phyloP scores from a whole-genome alignment of 1,140 invertebrate species.

The Brachionus manjavacas region DNA sequence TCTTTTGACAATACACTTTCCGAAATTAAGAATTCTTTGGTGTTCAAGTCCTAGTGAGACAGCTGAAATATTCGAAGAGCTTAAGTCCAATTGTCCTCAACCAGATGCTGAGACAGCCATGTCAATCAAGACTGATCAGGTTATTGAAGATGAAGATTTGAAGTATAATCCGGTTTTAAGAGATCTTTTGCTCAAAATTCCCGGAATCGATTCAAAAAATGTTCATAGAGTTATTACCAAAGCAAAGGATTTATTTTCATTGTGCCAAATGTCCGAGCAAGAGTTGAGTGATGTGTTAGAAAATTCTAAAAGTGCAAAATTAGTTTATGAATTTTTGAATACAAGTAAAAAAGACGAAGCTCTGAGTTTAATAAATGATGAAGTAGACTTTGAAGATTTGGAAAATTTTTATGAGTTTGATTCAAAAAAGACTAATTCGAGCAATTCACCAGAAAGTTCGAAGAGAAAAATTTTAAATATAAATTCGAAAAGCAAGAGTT shows the following conservation, averaged over 20 bases:
- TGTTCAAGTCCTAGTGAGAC: constrained; percentile 88
- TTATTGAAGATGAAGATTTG: constrained; percentile 48
- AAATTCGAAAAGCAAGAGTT: neutral
- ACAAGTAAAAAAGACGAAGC: constrained; percentile 41
- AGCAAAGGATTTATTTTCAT: constrained; percentile 62
- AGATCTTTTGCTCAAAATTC: constrained; percentile 82
- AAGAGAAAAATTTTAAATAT: neutral
- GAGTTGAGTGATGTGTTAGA: constrained; percentile 66
- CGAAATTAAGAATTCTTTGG: constrained; percentile 84
- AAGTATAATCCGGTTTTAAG: constrained; percentile 56
- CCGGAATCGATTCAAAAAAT: constrained; percentile 82
- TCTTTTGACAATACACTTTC: constrained; percentile 88
- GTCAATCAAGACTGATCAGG: constrained; percentile 50
- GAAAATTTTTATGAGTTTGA: constrained; percentile 13
- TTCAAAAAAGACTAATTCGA: neutral
- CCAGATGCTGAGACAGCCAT: constrained; percentile 59
- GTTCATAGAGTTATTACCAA: constrained; percentile 71
- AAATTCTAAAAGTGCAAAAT: constrained; percentile 57
- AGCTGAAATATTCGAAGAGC: constrained; percentile 81
- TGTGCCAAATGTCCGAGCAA: constrained; percentile 61
- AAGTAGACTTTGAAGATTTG: constrained; percentile 39
- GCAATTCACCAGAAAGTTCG: neutral
- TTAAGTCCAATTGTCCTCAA: constrained; percentile 64
- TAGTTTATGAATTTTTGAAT: constrained; percentile 57
- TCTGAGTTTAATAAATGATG: neutral